Evolutionary conservation across 2,113 vertebrate species (phyloP), one percentile per base, ranked within the genome.

Genomic region (Brienomyrus longianalis): DNA sequence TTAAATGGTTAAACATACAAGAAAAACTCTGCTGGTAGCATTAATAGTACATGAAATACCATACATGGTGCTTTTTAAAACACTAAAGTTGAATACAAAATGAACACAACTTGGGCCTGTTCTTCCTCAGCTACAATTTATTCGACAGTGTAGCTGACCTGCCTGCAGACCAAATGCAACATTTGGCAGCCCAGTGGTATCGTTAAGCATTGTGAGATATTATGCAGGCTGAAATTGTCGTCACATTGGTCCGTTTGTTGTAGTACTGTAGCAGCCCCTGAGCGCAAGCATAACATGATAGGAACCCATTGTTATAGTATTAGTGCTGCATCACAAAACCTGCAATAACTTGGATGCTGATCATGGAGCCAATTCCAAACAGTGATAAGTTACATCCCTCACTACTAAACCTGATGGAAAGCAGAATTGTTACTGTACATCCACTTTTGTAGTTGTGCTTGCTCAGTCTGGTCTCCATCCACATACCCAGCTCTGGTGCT

Each of bases 401-500:
- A 0, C 9, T n/a, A 70, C 62, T 27, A 70, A 70, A 66, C n/a
- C 62, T 70, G 27, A 98, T 94, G 89, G 97, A 93, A 98, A 96
- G 92, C 97, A 96, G 0, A 95, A 96, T 92, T 97, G 97, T 93
- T 97, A 97, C 31, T 96, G 94, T 83, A 97, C 15, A 23, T 21
- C 15, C 21, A 39, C n/a, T 74, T 51, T 10, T 27, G 10, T 13
- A 17, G 17, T 21, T 45, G 17, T 45, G 35, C 39, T 43, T 23
- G 43, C 83, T n/a, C 21, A 84, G 5, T 8, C 77, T 45, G 5
- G 15, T 45, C 39, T 45, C 39, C 77, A 2, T 21, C 35, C 8
- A 48, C 83, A 23, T 91, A 98, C 97, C 97, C 31, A 98, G 92
- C 94, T 98, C 97, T 0, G 97, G 93, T 13, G 96, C 51, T 91